Conservation (phyloP, 2,888 invertebrate species). For the Suillia variegata region DNA sequence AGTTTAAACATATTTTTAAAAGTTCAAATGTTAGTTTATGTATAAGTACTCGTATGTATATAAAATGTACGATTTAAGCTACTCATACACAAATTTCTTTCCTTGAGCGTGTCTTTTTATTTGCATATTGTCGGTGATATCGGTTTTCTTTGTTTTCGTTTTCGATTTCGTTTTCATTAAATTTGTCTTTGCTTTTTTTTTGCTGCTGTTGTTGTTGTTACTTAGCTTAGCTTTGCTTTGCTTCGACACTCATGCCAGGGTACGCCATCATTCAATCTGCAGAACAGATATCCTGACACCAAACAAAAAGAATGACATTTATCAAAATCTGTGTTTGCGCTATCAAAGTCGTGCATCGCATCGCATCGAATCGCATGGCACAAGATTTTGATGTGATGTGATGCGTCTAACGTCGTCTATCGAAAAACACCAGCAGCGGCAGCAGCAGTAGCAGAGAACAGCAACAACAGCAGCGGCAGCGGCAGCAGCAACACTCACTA, state of each 20-base stretch:
- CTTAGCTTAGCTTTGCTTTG: no score
- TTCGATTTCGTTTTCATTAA: background rate
- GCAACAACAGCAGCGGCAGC: background rate
- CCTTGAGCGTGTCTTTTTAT: no score
- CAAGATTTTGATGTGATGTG: no score
- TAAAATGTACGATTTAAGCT: no score
- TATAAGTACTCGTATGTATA: no score
- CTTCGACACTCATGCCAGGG: no score
- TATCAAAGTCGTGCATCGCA: conserved; percentile 25
- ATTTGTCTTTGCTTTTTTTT: background rate
- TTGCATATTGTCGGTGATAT: no score
- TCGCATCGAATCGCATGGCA: conserved; percentile 8
- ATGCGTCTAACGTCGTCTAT: background rate
- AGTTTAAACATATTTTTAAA: no score
- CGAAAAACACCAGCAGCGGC: background rate
- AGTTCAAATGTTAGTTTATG: no score
- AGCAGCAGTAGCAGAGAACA: background rate
- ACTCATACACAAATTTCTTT: no score
- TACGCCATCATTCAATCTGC: conserved; percentile 20
- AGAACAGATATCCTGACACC: conserved; percentile 33
- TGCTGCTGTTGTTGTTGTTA: no score
- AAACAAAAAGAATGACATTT: conserved; percentile 36
- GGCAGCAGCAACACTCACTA: background rate
- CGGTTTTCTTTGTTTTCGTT: no score
- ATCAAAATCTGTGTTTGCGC: conserved; percentile 25